A percentile compares a stretch with the other conserved stretches of the same genome.
These are phyloP conservation scores for Gyrodactylus bullatarudis DNA, from an alignment of 1,140 invertebrate species.

Conservation along the genomic window DNA sequence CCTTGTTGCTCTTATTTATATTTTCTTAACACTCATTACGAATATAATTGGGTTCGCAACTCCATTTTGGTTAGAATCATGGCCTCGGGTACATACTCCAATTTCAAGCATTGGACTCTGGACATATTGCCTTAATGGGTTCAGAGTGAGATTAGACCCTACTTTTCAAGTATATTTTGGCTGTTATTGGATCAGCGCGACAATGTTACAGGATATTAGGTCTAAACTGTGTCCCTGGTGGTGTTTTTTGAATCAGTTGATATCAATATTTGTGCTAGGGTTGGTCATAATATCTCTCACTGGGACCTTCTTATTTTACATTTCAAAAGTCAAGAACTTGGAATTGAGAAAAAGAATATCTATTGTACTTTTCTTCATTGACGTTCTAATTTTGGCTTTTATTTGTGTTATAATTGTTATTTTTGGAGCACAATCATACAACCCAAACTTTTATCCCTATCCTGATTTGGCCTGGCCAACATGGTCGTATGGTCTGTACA, in stretches of 20 bases:
- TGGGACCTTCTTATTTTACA: neutral
- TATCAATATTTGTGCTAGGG: neutral
- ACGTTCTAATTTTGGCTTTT: neutral
- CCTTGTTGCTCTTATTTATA: neutral
- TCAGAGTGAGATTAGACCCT: neutral
- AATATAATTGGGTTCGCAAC: neutral
- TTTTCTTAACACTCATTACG: neutral
- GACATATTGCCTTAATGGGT: neutral
- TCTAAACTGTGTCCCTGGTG: neutral
- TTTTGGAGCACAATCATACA: neutral
- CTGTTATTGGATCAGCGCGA: neutral
- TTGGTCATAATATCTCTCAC: neutral
- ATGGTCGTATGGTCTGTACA: slow-evolving; percentile 7
- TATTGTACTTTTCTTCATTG: neutral
- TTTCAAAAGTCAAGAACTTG: neutral
- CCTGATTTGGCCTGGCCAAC: slow-evolving; percentile 6
- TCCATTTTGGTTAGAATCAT: neutral
- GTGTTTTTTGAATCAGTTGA: neutral
- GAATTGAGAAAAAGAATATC: neutral
- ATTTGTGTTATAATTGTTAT: neutral
- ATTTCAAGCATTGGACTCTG: neutral
- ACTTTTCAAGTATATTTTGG: neutral
- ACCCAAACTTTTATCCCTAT: slow-evolving; percentile 8
- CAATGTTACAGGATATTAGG: neutral
- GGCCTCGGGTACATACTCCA: neutral